Percentiles rank a stretch among this genome's conserved stretches.
These are phyloP conservation scores for Drosophila murphyi DNA, from an alignment of 1,140 invertebrate genomes.

Conservation along the genomic window DNA sequence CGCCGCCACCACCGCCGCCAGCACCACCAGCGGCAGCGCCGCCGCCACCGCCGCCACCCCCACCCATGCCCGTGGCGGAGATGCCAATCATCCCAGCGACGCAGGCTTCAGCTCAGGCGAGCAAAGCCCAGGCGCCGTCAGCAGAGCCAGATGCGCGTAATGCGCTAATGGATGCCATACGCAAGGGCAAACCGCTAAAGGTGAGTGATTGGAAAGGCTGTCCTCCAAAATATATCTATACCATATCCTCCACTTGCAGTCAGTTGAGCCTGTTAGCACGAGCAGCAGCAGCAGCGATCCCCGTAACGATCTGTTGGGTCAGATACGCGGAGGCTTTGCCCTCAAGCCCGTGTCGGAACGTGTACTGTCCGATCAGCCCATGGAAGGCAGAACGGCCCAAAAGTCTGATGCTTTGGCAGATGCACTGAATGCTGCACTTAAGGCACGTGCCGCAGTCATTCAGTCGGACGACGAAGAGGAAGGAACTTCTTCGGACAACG, in stretches of 20 bases:
- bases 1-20: constrained; percentile 75
- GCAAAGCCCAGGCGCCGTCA: constrained; percentile 41
- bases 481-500: constrained; percentile 70
- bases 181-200: constrained; percentile 88
- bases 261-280: constrained; percentile 86
- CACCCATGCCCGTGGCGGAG: constrained; percentile 75
- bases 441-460: constrained; percentile 67
- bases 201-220: constrained; percentile 76
- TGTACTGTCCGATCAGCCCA: constrained; percentile 63
- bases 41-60: constrained; percentile 71
- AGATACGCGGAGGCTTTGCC: constrained; percentile 92
- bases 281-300: constrained; percentile 84
- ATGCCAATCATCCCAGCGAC: constrained; percentile 75
- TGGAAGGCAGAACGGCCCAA: constrained; percentile 57
- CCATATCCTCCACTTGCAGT: constrained; percentile 81
- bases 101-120: constrained; percentile 55
- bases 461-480: constrained; percentile 82
- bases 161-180: constrained; percentile 92
- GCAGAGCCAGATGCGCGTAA: constrained; percentile 86
- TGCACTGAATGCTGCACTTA: constrained; percentile 74
- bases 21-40: constrained; percentile 72
- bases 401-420: constrained; percentile 76
- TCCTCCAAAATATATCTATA: neutral
- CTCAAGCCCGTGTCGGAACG: constrained; percentile 87
- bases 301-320: constrained; percentile 90